These are phyloP conservation scores for Sphaerophoria rueppellii DNA, from an alignment of 2,888 invertebrate genomes.

Conservation along the genomic window DNA sequence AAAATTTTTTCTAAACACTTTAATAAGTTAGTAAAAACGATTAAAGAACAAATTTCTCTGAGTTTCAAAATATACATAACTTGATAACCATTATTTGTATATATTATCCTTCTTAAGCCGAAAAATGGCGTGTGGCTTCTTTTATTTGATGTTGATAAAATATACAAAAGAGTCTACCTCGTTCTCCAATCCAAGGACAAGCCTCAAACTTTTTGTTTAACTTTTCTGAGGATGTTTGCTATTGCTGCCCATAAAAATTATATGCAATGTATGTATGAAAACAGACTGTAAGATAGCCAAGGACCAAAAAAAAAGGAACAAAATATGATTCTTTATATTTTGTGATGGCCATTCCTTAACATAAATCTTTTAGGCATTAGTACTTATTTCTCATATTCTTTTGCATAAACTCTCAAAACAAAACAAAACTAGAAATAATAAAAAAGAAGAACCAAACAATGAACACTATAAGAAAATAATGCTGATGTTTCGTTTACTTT, in stretches of 20 bases:
- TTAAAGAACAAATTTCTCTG: no score
- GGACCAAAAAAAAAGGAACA: background rate
- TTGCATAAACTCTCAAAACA: background rate
- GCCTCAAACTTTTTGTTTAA: no score
- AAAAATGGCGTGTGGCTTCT: no score
- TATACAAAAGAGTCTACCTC: no score
- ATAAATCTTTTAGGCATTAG: background rate
- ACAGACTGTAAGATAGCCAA: background rate
- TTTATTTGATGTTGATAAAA: no score
- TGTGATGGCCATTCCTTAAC: background rate
- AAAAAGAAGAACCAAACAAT: no score
- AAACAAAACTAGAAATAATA: background rate
- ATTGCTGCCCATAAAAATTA: background rate
- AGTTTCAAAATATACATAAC: no score
- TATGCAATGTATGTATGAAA: background rate
- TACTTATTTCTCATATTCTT: conserved; percentile 51
- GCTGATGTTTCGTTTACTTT: conserved; percentile 36
- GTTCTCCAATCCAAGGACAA: no score
- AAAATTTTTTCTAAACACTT: no score
- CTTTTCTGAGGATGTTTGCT: background rate
- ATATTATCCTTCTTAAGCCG: no score
- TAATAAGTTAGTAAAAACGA: no score
- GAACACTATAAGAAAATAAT: conserved; percentile 67
- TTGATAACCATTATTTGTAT: no score
- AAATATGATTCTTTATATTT: background rate